Evolutionary conservation across 1,140 invertebrate genomes (phyloP), one percentile per base, ranked within the genome.

Genomic region (Brachionus plicatilis): DNA sequence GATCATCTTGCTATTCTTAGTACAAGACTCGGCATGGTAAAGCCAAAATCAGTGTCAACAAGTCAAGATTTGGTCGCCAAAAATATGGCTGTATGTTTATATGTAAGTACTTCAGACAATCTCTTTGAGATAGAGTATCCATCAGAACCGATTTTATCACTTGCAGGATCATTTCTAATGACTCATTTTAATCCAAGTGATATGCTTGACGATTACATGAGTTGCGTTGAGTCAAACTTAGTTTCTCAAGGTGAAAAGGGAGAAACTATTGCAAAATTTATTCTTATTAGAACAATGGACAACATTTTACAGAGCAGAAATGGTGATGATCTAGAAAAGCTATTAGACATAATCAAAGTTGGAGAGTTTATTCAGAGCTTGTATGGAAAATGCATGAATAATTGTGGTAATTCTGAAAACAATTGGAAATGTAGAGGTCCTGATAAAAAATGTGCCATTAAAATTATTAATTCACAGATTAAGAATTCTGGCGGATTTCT

Each of bases 61-160:
- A 60, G 53, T 60, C 53, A 60, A 60, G 20, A 60, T 60, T 60
- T 60, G 53, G 53, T 60, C 4, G 53, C 53, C 1, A 60, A 60
- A 60, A 60, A 60, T 60, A 60, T 60, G 53, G 53, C 53, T 60
- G 53, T 60, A 60, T 60, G 53, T 60, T 20, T 60, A 27, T 60
- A 60, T 60, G 53, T 27, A 60, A 60, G 20, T 60, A 60, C 53
- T 60, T 24, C 53, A 24, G 50, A 56, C 3, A 56, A 56, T 56
- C n/a, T 72, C 7, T 72, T 72, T 17, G 68, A 72, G n/a, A 72
- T 72, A n/a, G 68, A 72, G 1, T 72, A 72, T 72, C 68, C 68
- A 43, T 72, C 68, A n/a, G 68, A 72, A 41, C 68, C 68, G 6
- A 72, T 72, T 41, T 72, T 72, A 41, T 17, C 29, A 17, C 12